Percentiles rank a stretch among this genome's conserved stretches.
These are phyloP conservation scores for Peromyscus attwateri DNA, from an alignment of 2,797 vertebrate species.

Conservation along the genomic window DNA sequence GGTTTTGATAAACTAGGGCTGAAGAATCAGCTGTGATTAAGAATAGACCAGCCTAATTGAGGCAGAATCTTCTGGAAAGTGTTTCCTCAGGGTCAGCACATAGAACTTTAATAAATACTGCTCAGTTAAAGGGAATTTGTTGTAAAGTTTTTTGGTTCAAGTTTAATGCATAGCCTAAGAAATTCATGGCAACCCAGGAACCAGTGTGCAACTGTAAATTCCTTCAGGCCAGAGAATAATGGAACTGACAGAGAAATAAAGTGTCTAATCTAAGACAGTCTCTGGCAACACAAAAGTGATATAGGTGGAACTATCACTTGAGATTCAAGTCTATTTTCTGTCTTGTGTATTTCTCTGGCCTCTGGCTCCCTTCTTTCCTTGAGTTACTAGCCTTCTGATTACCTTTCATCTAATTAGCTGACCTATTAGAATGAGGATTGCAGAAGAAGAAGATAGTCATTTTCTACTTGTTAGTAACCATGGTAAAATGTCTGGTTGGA, in stretches of 20 bases:
- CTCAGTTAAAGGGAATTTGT: constrained; percentile 33
- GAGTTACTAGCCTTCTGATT: not conserved
- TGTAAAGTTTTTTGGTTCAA: constrained; percentile 38
- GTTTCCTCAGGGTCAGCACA: not conserved
- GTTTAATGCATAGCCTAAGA: constrained; percentile 51
- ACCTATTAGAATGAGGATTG: not conserved
- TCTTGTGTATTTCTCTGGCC: constrained; percentile 19
- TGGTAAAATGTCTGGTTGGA: constrained; percentile 37
- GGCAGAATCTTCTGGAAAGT: not conserved
- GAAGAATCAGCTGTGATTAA: not conserved
- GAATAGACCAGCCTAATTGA: not conserved
- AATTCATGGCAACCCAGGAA: constrained; percentile 34
- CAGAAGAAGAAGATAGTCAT: not conserved
- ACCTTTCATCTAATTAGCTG: constrained; percentile 41
- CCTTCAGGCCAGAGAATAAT: constrained; percentile 56
- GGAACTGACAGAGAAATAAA: constrained; percentile 45
- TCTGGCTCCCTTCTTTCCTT: constrained; percentile 34
- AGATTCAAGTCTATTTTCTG: not conserved
- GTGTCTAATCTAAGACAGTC: constrained; percentile 22
- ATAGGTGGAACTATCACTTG: not conserved
- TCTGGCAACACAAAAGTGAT: constrained; percentile 36
- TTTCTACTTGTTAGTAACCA: constrained; percentile 60
- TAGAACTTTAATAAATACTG: not conserved
- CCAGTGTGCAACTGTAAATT: constrained; percentile 34
- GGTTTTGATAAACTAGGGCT: too few species aligned